Evolutionary conservation across 2,113 vertebrate genomes (phyloP), one percentile per base, ranked within the genome.

Genomic region (Ibidorhyncha struthersii): DNA sequence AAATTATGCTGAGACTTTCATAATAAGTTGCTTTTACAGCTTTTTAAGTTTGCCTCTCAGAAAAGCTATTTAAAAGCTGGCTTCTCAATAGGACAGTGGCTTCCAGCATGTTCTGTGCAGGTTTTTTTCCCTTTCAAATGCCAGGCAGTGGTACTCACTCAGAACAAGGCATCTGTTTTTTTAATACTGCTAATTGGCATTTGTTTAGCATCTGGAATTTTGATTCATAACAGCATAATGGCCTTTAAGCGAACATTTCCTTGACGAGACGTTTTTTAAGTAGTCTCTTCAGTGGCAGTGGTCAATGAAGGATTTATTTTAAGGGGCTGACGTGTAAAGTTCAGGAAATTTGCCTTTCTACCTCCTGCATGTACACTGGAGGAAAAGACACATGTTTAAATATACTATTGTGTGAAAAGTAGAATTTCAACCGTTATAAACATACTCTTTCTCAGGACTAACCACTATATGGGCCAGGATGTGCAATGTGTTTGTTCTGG

Each of bases 161-260:
- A 85, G 85, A 89, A 78, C 86, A 94, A 89, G 87, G 89, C 85
- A 93, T 96, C 96, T 94, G 82, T 14, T 95, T 96, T 96, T 96
- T 93, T 95, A 93, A 86, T 89, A 29, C 73, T 82, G 59, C 95
- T 97, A 97, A 97, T 96, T 95, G 91, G 77, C 89, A 96, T 92
- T 97, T 96, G 89, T 96, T 95, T 94, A 89, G 91, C 87, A 89
- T 93, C 96, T 96, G 95, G 95, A 97, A 95, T 96, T 96, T 96
- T 92, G 80, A 96, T 97, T 97, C 91, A 66, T 90, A 93, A 15
- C 91, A 93, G 62, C 76, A n/a, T 96, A 86, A 96, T 91, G 82
- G 83, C 78, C 91, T 81, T 86, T 80, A 96, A 93, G 80, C 14
- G 23, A 92, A 65, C 50, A 36, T 89, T 83, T 83, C 66, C 94